Base-by-base conservation (phyloP, 2,113 vertebrate species). In the Copsychus sechellarum region DNA sequence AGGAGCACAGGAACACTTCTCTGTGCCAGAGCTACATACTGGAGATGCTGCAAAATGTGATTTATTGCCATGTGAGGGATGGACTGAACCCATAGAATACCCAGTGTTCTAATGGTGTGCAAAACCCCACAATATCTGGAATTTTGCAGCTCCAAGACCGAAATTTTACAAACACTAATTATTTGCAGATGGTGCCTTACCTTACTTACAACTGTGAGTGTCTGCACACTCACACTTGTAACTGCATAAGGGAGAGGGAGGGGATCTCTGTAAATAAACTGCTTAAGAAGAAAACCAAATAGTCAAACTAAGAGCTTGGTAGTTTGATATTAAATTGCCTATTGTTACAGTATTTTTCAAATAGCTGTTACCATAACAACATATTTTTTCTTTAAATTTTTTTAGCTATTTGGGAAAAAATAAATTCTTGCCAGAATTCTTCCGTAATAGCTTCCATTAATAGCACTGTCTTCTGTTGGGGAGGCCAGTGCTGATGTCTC, bases 281-380 rank as follows among this genome's bases (percentile, higher is more conserved):
- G 93, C 93, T 97, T 93, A 95, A 96, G 89, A 96, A 95, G 95
- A 83, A 92, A 88, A 64, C 60, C 81, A 60, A 83, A 78, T 42
- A 97, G 88, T 95, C 90, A 96, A 96, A 97, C 97, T 95, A 97
- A 91, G 77, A 97, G 95, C 94, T 97, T 96, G 92, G 93, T 97
- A 94, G 88, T 97, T 97, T 92, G 95, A 95, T 97, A 95, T 94
- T 93, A 67, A 51, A 93, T 96, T 97, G 95, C 86, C 93, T 95
- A 97, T 97, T 98, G 97, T 97, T 97, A 91, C 24, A 5, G 84
- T 97, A 97, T 97, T 98, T 98, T 98, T 97, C 96, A 97, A 96
- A 97, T 91, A 88, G 96, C 92, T 96, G 98, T 98, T 98, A 93
- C 98, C 97, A 93, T 98, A 98, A 97, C 97, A 97, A 98, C 98